Percentiles rank a stretch among this genome's conserved stretches.
phyloP scores from a whole-genome alignment of 2,113 vertebrate genomes.

The Silurus glanis region DNA sequence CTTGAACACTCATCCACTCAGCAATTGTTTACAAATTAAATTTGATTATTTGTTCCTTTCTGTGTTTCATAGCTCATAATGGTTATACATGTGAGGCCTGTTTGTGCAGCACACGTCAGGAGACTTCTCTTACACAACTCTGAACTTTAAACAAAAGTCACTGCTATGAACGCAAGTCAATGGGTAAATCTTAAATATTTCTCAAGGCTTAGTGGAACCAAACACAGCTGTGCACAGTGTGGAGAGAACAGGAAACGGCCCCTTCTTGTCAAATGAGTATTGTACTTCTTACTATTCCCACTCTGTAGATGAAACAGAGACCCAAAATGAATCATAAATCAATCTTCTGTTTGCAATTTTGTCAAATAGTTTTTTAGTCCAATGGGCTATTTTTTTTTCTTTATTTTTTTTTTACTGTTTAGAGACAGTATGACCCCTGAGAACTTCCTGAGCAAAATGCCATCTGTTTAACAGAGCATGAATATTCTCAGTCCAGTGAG shows the following conservation, averaged over 20 bases:
- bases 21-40: not conserved
- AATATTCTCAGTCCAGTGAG: not conserved
- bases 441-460: constrained; percentile 53
- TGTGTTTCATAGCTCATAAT: not conserved
- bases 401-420: not conserved
- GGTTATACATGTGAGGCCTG: not conserved
- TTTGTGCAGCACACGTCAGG: not conserved
- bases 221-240: constrained; percentile 32
- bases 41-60: not conserved
- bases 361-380: not conserved
- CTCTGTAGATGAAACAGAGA: not conserved
- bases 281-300: constrained; percentile 60
- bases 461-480: constrained; percentile 22
- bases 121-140: not conserved
- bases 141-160: constrained; percentile 25
- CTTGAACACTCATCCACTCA: not conserved
- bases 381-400: not conserved
- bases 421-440: constrained; percentile 46
- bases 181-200: constrained; percentile 48
- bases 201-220: constrained; percentile 61
- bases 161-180: constrained; percentile 30
- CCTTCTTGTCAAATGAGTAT: constrained; percentile 32
- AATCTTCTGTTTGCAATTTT: not conserved
- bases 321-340: not conserved
- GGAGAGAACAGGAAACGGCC: constrained; percentile 16